Percentiles rank a stretch among this genome's conserved stretches.
phyloP scores from a whole-genome alignment of 2,797 vertebrate species.

The Mico argentatus region DNA sequence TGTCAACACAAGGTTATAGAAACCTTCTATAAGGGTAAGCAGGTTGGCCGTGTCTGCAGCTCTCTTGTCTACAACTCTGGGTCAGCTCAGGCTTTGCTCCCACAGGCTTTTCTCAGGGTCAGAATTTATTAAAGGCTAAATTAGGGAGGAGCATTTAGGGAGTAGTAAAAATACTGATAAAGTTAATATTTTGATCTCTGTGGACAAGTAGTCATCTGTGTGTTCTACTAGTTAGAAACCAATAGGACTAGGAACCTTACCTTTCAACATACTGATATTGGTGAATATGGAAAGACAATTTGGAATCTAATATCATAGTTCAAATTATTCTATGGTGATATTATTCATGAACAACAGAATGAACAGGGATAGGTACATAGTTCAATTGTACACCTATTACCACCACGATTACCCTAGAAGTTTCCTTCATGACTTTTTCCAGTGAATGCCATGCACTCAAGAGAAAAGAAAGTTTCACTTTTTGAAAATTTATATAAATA shows the following conservation, averaged over 20 bases:
- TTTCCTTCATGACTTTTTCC: neutral
- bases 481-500: neutral
- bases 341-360: neutral
- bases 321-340: neutral
- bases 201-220: neutral
- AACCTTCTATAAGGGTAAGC: rapidly evolving
- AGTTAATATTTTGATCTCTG: neutral
- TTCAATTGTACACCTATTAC: neutral
- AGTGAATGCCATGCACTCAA: neutral
- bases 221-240: neutral
- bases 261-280: neutral
- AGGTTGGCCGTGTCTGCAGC: neutral
- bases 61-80: neutral
- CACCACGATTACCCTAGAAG: neutral
- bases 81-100: neutral
- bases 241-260: neutral
- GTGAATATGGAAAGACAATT: neutral
- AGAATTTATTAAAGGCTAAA: neutral
- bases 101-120: neutral
- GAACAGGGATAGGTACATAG: neutral
- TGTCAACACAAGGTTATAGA: neutral
- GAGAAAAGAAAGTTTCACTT: neutral
- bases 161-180: neutral
- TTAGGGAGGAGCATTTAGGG: neutral
- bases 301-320: neutral